Percentiles rank a stretch among this genome's conserved stretches.
Evolutionary conservation across 2,113 vertebrate species (phyloP).

Genomic region (Triplophysa siluroides): DNA sequence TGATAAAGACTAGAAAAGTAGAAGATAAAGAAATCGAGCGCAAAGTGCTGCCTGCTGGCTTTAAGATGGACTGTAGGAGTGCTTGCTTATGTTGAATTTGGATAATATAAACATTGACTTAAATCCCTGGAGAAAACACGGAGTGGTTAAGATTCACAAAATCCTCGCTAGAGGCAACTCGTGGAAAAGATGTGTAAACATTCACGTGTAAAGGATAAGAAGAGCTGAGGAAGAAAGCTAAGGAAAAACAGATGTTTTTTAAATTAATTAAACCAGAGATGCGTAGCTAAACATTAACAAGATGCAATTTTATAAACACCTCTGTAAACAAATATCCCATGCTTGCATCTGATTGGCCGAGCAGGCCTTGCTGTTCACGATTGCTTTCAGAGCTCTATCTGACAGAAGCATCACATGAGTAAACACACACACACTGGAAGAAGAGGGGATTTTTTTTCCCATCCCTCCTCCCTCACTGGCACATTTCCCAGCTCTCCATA

Average conservation of each 20-base stretch:
- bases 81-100: slow-evolving; percentile 19
- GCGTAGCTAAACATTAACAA: slow-evolving; percentile 9
- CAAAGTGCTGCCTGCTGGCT: slow-evolving; percentile 11
- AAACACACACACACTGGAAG: slow-evolving; percentile 54
- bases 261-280: slow-evolving; percentile 18
- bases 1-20: neutral
- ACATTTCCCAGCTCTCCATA: slow-evolving; percentile 58
- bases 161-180: slow-evolving; percentile 20
- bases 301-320: neutral
- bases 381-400: slow-evolving; percentile 32
- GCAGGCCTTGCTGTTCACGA: slow-evolving; percentile 34
- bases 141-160: slow-evolving; percentile 30
- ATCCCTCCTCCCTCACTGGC: slow-evolving; percentile 55
- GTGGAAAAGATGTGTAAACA: slow-evolving; percentile 20
- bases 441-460: slow-evolving; percentile 57
- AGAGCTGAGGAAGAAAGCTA: neutral
- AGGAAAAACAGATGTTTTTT: neutral
- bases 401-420: slow-evolving; percentile 35
- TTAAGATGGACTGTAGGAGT: slow-evolving; percentile 30
- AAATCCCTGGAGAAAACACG: slow-evolving; percentile 29
- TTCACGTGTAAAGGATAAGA: slow-evolving; percentile 10
- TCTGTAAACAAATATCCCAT: slow-evolving; percentile 5
- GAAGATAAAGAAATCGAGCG: neutral
- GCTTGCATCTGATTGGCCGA: slow-evolving; percentile 29
- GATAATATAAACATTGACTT: slow-evolving; percentile 39